Conservation (phyloP, 1,140 invertebrate species). For the Leptopilina boulardi region DNA sequence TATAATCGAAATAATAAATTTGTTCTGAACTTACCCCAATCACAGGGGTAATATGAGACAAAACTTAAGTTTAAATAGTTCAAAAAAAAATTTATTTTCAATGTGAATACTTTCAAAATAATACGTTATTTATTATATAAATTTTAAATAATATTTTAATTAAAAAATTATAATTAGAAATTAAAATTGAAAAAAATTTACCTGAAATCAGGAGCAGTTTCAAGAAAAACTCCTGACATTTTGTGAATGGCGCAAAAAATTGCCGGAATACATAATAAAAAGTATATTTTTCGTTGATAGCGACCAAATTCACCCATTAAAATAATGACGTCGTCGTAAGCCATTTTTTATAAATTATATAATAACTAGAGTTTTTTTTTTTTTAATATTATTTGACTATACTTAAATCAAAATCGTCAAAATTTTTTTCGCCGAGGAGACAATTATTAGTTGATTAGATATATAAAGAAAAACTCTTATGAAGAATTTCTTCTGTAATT, state of each 20-base stretch:
- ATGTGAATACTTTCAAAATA: no score
- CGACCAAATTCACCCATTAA: slow-evolving; percentile 84
- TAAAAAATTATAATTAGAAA: background rate
- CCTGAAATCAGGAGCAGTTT: slow-evolving; percentile 80
- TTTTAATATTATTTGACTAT: slow-evolving; percentile 3
- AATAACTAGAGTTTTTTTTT: background rate
- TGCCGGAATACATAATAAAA: slow-evolving; percentile 83
- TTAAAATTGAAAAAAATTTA: slow-evolving; percentile 60
- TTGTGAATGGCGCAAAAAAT: slow-evolving; percentile 87
- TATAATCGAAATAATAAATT: no score
- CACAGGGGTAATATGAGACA: no score
- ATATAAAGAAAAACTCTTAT: no score
- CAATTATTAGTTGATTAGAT: no score
- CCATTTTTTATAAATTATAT: slow-evolving; percentile 75
- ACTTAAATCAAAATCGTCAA: background rate
- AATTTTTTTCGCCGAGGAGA: background rate
- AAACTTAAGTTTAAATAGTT: no score
- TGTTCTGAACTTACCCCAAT: no score
- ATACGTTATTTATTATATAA: no score
- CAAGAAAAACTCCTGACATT: slow-evolving; percentile 83
- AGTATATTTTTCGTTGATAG: slow-evolving; percentile 83
- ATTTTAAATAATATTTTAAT: slow-evolving; percentile 33
- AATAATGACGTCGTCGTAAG: slow-evolving; percentile 84
- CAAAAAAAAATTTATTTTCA: no score
- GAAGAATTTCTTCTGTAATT: no score